These are phyloP conservation scores for Griposia aprilina DNA, from an alignment of 2,888 invertebrate genomes.

Conservation along the genomic window DNA sequence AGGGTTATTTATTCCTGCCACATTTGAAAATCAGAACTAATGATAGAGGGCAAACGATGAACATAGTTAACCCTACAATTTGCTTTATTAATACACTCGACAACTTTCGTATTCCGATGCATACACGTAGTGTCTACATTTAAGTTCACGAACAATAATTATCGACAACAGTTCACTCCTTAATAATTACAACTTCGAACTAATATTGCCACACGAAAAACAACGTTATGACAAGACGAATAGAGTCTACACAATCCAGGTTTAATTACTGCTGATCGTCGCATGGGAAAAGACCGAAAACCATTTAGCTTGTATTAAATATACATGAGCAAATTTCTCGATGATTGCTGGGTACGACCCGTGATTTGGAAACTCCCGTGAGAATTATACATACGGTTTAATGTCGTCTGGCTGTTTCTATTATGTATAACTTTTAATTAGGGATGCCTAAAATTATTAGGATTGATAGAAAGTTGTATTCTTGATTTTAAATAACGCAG, in stretches of 20 bases:
- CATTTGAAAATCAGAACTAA: constrained; percentile 61
- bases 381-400: constrained; percentile 76
- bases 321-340: constrained; percentile 84
- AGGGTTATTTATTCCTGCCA: constrained; percentile 52
- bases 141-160: constrained; percentile 83
- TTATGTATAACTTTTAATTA: constrained; percentile 56
- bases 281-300: constrained; percentile 85
- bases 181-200: constrained; percentile 78
- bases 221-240: constrained; percentile 58
- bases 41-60: constrained; percentile 54
- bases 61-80: constrained; percentile 62
- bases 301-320: constrained; percentile 87
- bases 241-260: constrained; percentile 65
- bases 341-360: constrained; percentile 83
- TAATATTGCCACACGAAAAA: constrained; percentile 56
- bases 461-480: constrained; percentile 11
- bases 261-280: constrained; percentile 82
- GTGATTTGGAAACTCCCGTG: constrained; percentile 84
- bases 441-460: constrained; percentile 28
- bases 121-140: constrained; percentile 67
- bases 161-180: constrained; percentile 86
- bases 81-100: constrained; percentile 59
- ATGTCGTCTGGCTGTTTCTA: constrained; percentile 50
- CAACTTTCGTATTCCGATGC: constrained; percentile 58
- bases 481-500: background rate